Evolutionary conservation across 2,888 invertebrate species (phyloP).

Genomic region (Macrophya annulata): DNA sequence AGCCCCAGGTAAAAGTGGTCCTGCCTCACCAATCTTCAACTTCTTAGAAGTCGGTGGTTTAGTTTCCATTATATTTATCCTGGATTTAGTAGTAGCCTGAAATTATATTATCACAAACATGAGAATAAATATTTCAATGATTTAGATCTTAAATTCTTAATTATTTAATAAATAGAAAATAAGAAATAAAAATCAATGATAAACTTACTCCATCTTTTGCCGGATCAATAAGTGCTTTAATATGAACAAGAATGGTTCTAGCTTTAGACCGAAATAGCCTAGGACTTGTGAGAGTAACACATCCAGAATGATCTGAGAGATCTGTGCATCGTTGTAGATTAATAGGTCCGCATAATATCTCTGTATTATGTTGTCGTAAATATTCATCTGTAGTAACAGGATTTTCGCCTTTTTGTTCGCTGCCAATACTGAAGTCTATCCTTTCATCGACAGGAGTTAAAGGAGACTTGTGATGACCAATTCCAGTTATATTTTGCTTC

Average conservation of each 20-base stretch:
- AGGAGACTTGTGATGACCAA: conserved; percentile 82
- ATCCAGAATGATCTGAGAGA: conserved; percentile 91
- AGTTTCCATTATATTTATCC: conserved; percentile 73
- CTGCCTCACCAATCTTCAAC: conserved; percentile 75
- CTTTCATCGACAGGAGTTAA: conserved; percentile 80
- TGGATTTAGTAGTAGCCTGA: conserved; percentile 71
- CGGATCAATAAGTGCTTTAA: conserved; percentile 87
- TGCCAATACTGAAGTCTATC: conserved; percentile 78
- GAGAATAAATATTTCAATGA: conserved; percentile 16
- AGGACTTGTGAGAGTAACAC: conserved; percentile 93
- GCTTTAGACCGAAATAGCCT: conserved; percentile 90
- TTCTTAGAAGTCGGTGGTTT: conserved; percentile 78
- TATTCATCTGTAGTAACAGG: conserved; percentile 91
- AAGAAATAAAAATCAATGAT: conserved; percentile 19
- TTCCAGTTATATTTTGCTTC: conserved; percentile 86
- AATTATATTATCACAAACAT: conserved; percentile 46
- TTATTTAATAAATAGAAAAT: background rate
- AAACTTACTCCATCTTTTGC: conserved; percentile 81
- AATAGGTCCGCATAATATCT: conserved; percentile 94
- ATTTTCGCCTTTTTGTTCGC: conserved; percentile 82
- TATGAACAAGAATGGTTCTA: conserved; percentile 90
- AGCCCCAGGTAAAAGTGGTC: conserved; percentile 74
- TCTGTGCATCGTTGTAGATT: conserved; percentile 91
- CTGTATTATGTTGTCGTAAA: conserved; percentile 92
- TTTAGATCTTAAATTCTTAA: background rate